Base-by-base conservation (phyloP, 2,113 vertebrate genomes). In the Ardeotis arabs region DNA sequence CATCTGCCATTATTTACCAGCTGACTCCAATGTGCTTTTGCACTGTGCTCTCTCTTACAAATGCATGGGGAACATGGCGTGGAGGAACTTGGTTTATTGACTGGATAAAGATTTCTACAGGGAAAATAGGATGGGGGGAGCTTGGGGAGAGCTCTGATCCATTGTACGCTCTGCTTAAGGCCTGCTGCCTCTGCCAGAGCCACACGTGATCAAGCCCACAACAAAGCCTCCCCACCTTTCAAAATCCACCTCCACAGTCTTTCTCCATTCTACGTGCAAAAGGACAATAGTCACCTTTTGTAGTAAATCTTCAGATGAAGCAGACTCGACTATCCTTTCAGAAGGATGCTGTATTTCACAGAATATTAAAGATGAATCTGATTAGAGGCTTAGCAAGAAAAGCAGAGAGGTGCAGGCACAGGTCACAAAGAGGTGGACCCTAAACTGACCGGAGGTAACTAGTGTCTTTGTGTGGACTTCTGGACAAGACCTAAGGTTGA, bases 1-100 rank as follows among this genome's bases (percentile, higher is more conserved):
- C 88, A 93, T 76, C 93, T 95, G 94, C 73, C 83, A 50, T 62
- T 75, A 49, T 66, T 92, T 50, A 72, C 39, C 62, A 75, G 83
- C 83, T 68, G 80, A 52, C 56, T 90, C 33, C 73, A 68, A 21
- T 0, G 5, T 63, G 72, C 45, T 2, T 58, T 84, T 82, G 60
- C 85, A 74, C 75, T 86, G 79, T 6, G 44, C n/a, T 77, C 4
- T 77, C 20, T 64, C 50, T 64, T 45, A 23, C 31, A 87, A 72
- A 41, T 7, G 25, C 52, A 27, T 0, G 0, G 75, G 68, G 59
- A 75, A 29, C 12, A 9, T 5, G 47, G 63, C 78, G 21, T 15
- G 44, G 44, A 89, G 31, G 12, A 95, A 39, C 77, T 56, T 37
- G 27, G 14, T 63, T 55, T 80, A 23, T 17, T 92, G 72, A 3